These are phyloP conservation scores for Ibycter americanus DNA, from an alignment of 2,797 vertebrate genomes.

Conservation along the genomic window DNA sequence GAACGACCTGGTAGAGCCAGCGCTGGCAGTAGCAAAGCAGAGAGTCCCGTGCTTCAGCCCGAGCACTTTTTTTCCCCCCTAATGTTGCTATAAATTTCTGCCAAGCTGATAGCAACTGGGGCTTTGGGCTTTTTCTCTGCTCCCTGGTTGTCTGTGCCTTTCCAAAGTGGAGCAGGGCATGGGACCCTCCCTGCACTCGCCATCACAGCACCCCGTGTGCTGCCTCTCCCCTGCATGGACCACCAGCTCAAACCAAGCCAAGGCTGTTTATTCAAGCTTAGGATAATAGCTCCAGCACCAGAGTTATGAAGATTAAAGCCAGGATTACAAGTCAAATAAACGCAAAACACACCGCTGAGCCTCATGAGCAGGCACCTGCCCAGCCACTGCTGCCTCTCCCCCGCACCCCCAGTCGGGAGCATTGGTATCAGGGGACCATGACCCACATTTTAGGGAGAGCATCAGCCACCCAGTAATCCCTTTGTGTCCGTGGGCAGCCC, in stretches of 20 bases:
- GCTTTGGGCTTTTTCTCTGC: background rate
- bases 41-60: background rate
- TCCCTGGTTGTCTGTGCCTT: background rate
- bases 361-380: background rate
- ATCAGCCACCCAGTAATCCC: background rate
- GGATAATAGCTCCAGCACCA: background rate
- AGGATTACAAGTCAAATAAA: background rate
- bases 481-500: background rate
- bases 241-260: background rate
- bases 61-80: background rate
- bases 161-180: fast-evolving
- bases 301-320: background rate
- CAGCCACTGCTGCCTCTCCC: background rate
- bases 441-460: background rate
- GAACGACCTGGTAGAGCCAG: background rate
- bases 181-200: background rate
- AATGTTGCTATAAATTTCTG: background rate
- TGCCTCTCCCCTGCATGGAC: background rate
- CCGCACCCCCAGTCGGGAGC: fast-evolving
- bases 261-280: background rate
- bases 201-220: fast-evolving
- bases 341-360: background rate
- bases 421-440: fast-evolving
- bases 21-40: background rate
- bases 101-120: background rate